Base-by-base conservation (phyloP, 2,888 invertebrate genomes). In the Eilema griseolum region DNA sequence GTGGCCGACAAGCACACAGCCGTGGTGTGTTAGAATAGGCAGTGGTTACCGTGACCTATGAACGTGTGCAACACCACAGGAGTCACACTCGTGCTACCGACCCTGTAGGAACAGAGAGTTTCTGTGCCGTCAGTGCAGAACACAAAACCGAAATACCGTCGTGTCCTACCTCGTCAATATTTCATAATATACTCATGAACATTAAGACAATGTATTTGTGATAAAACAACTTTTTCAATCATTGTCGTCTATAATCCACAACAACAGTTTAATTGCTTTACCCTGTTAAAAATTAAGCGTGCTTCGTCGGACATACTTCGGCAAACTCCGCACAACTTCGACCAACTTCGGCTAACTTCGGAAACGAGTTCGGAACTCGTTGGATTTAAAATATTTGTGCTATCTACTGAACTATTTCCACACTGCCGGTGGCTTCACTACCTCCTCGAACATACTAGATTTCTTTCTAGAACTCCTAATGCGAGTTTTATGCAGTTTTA, bases 211-310 rank as follows among this genome's bases (percentile, higher is more conserved):
- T 20, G 46, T 20, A 0, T 46, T 41, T 14, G 16, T 41, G 1
- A 20, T 46, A 20, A 7, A 46, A n/a, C 23, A 63, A 63, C 8
- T 61, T 52, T 57, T 37, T 26, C 56, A 52, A 56, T 78, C 64
- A 74, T 75, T 75, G 73, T 72, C 71, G 67, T 67, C 33, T 73
- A 5, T 60, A 71, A 69, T 79, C 73, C 67, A 24, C 66, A 70
- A 75, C 73, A 80, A 77, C 75, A 81, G 68, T 84, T 81, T 85
- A 86, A 86, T 86, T 86, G 83, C 83, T 85, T 86, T 84, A 81
- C 80, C 77, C 80, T 76, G 77, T 73, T 73, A 83, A 80, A 75
- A 82, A 81, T 79, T 77, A 77, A 77, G 71, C 72, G 77, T 73
- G 69, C 81, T 75, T 66, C 74, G 72, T 74, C 69, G 69, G 75